Evolutionary conservation across 2,797 vertebrate genomes (phyloP).

Genomic region (Halcyon leucocephala): DNA sequence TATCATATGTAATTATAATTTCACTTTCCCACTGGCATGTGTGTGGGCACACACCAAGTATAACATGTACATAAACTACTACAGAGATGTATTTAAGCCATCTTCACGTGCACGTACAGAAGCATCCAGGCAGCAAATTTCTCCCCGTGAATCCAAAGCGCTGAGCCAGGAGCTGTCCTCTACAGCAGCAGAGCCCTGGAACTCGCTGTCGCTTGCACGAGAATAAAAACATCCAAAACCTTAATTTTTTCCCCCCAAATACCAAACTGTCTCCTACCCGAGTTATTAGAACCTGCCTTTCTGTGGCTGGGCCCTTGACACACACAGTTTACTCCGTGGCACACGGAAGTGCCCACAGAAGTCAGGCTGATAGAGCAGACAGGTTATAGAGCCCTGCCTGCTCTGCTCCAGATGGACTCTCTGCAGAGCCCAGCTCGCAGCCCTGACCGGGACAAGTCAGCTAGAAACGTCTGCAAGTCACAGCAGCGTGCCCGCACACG

Average conservation of each 20-base stretch:
- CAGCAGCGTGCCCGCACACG: accelerated
- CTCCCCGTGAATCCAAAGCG: not conserved
- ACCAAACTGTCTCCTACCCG: not conserved
- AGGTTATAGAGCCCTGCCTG: not conserved
- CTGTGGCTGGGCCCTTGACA: not conserved
- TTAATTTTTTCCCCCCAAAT: not conserved
- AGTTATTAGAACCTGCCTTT: not conserved
- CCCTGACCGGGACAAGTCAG: not conserved
- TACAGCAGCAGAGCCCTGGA: not conserved
- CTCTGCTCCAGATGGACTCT: not conserved
- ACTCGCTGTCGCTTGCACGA: not conserved
- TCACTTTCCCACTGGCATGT: not conserved
- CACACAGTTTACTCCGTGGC: not conserved
- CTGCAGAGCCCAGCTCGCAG: not conserved
- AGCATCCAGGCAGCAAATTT: constrained; percentile 4
- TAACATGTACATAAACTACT: not conserved
- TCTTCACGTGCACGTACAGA: not conserved
- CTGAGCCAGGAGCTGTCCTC: not conserved
- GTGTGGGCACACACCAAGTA: not conserved
- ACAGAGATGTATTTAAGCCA: not conserved
- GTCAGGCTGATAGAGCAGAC: accelerated
- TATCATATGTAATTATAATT: not conserved
- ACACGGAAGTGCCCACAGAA: not conserved
- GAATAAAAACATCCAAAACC: not conserved
- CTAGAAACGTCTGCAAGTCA: not conserved